These are phyloP conservation scores for Iguana delicatissima DNA, from an alignment of 2,797 vertebrate genomes.

Conservation along the genomic window DNA sequence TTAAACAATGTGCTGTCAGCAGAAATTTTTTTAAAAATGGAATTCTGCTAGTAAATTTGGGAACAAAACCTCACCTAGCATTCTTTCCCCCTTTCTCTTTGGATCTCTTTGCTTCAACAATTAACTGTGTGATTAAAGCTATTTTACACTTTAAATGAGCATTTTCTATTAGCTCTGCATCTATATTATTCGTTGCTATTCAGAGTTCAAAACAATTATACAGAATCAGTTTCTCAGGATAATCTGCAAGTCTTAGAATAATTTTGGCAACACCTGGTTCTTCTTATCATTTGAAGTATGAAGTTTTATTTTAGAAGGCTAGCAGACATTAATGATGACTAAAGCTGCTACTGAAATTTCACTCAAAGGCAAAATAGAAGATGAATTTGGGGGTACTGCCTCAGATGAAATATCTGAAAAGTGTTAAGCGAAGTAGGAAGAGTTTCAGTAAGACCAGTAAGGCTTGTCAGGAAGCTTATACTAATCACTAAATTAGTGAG, in stretches of 20 bases:
- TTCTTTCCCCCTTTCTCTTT: background rate
- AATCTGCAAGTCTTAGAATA: conserved; percentile 38
- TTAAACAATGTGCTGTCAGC: conserved; percentile 1
- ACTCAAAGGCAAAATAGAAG: background rate
- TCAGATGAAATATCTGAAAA: conserved; percentile 5
- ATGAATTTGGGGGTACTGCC: background rate
- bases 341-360: background rate
- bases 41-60: conserved; percentile 8
- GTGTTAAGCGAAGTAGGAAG: background rate
- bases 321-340: conserved; percentile 6
- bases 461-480: background rate
- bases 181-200: conserved; percentile 36
- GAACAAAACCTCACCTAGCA: background rate
- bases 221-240: conserved; percentile 29
- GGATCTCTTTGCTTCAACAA: conserved; percentile 8
- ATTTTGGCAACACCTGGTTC: conserved; percentile 34
- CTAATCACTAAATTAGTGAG: background rate
- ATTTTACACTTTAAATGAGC: conserved; percentile 46
- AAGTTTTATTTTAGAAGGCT: conserved; percentile 21
- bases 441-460: background rate
- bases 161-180: conserved; percentile 42
- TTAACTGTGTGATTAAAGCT: conserved; percentile 43
- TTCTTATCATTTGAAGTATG: conserved; percentile 26
- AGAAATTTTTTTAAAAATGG: conserved; percentile 12
- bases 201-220: conserved; percentile 47